A percentile compares a stretch with the other conserved stretches of the same genome.
phyloP scores from a whole-genome alignment of 1,140 invertebrate genomes.

The Drosophila littoralis region DNA sequence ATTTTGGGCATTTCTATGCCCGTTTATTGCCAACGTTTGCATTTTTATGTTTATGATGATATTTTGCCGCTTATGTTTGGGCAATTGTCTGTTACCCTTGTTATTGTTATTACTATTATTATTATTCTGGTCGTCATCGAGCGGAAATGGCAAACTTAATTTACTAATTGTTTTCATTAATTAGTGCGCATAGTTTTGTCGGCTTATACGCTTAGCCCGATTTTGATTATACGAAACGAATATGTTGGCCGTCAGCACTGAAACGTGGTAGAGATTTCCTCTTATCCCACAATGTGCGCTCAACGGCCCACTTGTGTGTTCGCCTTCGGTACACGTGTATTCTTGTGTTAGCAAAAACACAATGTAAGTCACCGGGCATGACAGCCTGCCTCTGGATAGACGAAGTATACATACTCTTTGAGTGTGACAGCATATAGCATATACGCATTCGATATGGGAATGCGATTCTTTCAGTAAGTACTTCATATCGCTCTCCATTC shows the following conservation, averaged over 20 bases:
- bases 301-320: conserved; percentile 65
- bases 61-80: conserved; percentile 46
- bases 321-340: conserved; percentile 17
- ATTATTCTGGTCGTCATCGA: conserved; percentile 41
- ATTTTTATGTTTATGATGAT: conserved; percentile 79
- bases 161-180: conserved; percentile 82
- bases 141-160: conserved; percentile 68
- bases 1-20: conserved; percentile 66
- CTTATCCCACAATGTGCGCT: conserved; percentile 14
- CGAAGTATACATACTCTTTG: conserved; percentile 31
- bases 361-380: conserved; percentile 21
- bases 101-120: conserved; percentile 31
- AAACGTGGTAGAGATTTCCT: background rate
- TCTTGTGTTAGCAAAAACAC: conserved; percentile 25
- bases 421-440: background rate
- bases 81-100: conserved; percentile 35
- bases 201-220: conserved; percentile 43
- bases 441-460: too few relatives aligned
- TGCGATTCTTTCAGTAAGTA: too few relatives aligned
- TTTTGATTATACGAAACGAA: conserved; percentile 37
- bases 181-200: conserved; percentile 44
- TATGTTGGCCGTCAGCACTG: conserved; percentile 32
- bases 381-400: background rate
- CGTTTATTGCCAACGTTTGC: conserved; percentile 79
- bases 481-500: too few relatives aligned